These are phyloP conservation scores for Mormyrus lacerda DNA, from an alignment of 2,113 vertebrate genomes.

Conservation along the genomic window DNA sequence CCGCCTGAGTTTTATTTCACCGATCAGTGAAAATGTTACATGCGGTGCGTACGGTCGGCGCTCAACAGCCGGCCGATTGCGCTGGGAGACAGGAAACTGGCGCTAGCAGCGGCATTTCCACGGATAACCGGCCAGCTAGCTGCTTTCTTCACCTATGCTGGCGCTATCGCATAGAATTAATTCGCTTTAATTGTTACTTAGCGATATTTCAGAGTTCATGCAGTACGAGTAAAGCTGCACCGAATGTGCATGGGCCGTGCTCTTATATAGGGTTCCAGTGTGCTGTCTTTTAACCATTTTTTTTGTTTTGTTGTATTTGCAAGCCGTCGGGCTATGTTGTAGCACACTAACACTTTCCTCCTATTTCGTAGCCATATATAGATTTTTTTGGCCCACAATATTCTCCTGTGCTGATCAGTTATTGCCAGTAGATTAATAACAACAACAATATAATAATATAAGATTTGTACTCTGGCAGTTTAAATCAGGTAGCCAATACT, in stretches of 20 bases:
- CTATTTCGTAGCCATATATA: background rate
- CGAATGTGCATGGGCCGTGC: background rate
- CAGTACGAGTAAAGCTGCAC: background rate
- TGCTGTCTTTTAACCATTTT: background rate
- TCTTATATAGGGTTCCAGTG: background rate
- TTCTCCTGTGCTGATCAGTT: background rate
- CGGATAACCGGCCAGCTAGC: constrained; percentile 22
- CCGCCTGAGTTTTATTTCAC: background rate
- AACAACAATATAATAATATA: background rate
- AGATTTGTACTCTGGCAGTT: background rate
- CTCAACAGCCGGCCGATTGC: background rate
- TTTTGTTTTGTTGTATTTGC: background rate
- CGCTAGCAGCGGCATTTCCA: background rate
- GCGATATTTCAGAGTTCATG: background rate
- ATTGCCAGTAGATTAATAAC: background rate
- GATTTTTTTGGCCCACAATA: background rate
- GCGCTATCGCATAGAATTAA: background rate
- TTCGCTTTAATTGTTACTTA: background rate
- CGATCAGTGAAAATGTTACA: background rate
- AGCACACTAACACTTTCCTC: background rate
- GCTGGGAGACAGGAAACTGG: constrained; percentile 27
- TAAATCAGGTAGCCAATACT: background rate
- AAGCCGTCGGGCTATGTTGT: background rate
- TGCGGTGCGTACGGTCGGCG: background rate
- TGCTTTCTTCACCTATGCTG: constrained; percentile 31